phyloP scores from a whole-genome alignment of 2,888 invertebrate genomes.

The Notodonta dromedarius region DNA sequence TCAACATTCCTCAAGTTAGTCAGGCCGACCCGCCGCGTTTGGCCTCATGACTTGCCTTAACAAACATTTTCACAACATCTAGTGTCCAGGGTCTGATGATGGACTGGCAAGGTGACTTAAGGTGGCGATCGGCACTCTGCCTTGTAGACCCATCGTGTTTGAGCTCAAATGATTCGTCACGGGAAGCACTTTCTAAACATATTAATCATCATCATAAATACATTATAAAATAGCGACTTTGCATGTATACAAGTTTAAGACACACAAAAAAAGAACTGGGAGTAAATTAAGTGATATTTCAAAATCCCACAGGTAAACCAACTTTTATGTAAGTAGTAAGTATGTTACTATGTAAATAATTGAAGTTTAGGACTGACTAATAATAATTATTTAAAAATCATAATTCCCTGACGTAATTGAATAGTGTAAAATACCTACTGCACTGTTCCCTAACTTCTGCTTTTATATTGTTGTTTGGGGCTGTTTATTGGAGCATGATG shows the following conservation, averaged over 20 bases:
- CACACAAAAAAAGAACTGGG: too few species aligned
- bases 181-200: background rate
- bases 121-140: slow-evolving; percentile 5
- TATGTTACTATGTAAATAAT: too few species aligned
- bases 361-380: too few species aligned
- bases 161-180: background rate
- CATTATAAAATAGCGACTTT: background rate
- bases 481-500: too few species aligned
- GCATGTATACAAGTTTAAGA: background rate
- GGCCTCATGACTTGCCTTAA: background rate
- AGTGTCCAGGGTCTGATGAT: background rate
- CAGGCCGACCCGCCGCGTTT: slow-evolving; percentile 1
- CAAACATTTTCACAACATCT: background rate
- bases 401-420: too few species aligned
- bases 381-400: too few species aligned
- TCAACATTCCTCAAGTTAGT: background rate
- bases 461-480: too few species aligned
- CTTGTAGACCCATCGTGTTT: slow-evolving; percentile 6
- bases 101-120: background rate
- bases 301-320: too few species aligned
- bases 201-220: background rate
- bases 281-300: too few species aligned
- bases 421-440: too few species aligned
- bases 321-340: too few species aligned
- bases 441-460: too few species aligned